Conservation (phyloP, 2,888 invertebrate species). For the Dugesia japonica region DNA sequence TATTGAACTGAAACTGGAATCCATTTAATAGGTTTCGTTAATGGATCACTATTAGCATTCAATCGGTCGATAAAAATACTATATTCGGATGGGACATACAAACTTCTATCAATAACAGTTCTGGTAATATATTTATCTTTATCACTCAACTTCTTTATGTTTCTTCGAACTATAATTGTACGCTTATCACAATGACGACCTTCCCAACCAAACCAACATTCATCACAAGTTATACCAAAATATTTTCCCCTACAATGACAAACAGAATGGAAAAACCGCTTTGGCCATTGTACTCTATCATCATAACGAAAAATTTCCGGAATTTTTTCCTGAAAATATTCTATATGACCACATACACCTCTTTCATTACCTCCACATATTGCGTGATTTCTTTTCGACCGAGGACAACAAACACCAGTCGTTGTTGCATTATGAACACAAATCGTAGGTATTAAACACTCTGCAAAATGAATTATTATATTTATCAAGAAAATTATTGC, state of each 20-base stretch:
- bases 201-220: slow-evolving; percentile 26
- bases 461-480: too few relatives aligned
- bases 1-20: slow-evolving; percentile 21
- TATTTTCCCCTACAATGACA: slow-evolving; percentile 29
- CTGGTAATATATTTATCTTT: not conserved
- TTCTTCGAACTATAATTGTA: slow-evolving; percentile 26
- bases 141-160: not conserved
- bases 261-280: slow-evolving; percentile 4
- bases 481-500: too few relatives aligned
- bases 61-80: not conserved
- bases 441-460: slow-evolving; percentile 28
- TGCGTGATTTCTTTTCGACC: not conserved
- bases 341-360: slow-evolving; percentile 9
- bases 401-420: slow-evolving; percentile 25
- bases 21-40: slow-evolving; percentile 25
- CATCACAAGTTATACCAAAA: slow-evolving; percentile 24
- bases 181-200: slow-evolving; percentile 23
- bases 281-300: slow-evolving; percentile 31
- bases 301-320: not conserved
- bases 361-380: slow-evolving; percentile 27
- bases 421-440: slow-evolving; percentile 28
- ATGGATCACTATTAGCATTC: slow-evolving; percentile 20
- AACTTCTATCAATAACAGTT: slow-evolving; percentile 12
- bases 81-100: not conserved
- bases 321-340: not conserved